Conservation (phyloP, 2,888 invertebrate species). For the Ethmia dodecea region DNA sequence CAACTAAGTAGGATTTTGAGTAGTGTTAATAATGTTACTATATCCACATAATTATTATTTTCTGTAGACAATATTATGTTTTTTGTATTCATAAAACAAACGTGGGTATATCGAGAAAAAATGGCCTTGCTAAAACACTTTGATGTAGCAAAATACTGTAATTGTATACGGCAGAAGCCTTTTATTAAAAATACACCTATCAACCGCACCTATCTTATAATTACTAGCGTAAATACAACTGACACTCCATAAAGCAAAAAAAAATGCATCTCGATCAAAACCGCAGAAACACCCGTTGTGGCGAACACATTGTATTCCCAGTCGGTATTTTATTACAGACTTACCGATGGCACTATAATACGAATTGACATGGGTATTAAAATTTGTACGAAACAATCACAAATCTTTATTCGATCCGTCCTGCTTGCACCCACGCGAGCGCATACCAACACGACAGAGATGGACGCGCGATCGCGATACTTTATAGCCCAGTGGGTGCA, state of each 20-base stretch:
- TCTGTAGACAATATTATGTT: too few relatives aligned
- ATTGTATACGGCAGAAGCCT: too few relatives aligned
- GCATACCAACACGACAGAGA: conserved; percentile 21
- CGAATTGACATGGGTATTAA: conserved; percentile 53
- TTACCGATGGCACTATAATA: conserved; percentile 41
- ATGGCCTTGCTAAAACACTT: too few relatives aligned
- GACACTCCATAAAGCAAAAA: not conserved
- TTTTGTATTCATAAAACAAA: too few relatives aligned
- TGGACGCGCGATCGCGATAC: conserved; percentile 29
- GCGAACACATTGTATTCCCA: conserved; percentile 36
- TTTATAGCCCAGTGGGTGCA: conserved; percentile 44
- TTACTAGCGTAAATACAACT: too few relatives aligned
- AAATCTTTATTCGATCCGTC: conserved; percentile 27
- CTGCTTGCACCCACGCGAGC: conserved; percentile 24
- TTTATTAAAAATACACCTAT: too few relatives aligned
- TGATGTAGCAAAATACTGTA: too few relatives aligned
- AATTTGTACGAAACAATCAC: conserved; percentile 44
- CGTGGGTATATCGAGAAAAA: too few relatives aligned
- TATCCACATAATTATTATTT: too few relatives aligned
- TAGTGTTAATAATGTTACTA: too few relatives aligned
- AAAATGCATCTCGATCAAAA: conserved; percentile 16
- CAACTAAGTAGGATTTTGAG: too few relatives aligned
- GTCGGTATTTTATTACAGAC: conserved; percentile 37
- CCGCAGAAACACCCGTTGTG: conserved; percentile 32
- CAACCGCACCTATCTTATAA: too few relatives aligned